Percentiles rank a stretch among this genome's conserved stretches.
Evolutionary conservation across 2,888 invertebrate genomes (phyloP).

Genomic region (Nycteola revayana): DNA sequence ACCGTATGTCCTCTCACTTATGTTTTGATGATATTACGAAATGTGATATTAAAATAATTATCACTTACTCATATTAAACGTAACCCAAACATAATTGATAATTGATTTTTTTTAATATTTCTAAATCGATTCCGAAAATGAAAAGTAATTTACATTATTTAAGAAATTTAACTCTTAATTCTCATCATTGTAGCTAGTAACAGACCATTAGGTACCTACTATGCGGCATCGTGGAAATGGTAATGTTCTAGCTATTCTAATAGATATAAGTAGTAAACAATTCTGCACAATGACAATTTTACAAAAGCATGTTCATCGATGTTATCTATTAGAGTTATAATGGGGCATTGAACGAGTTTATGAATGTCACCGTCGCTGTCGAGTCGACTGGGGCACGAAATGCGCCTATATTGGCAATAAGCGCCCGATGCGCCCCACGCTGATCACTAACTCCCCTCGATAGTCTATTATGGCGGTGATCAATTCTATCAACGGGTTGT

Average conservation of each 20-base stretch:
- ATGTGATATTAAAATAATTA: too few relatives aligned
- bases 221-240: too few relatives aligned
- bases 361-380: slow-evolving; percentile 11
- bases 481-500: slow-evolving; percentile 12
- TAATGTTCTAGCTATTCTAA: too few relatives aligned
- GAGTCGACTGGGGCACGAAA: background rate
- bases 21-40: slow-evolving; percentile 15
- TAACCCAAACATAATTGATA: too few relatives aligned
- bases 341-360: slow-evolving; percentile 22
- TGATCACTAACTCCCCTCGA: slow-evolving; percentile 25
- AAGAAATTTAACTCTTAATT: too few relatives aligned
- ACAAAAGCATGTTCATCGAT: slow-evolving; percentile 3
- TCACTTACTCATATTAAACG: too few relatives aligned
- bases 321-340: slow-evolving; percentile 15
- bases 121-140: too few relatives aligned
- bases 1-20: slow-evolving; percentile 37
- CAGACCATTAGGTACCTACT: too few relatives aligned
- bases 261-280: background rate
- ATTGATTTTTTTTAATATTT: too few relatives aligned
- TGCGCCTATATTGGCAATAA: slow-evolving; percentile 31
- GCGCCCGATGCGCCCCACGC: slow-evolving; percentile 28
- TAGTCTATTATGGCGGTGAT: slow-evolving; percentile 21
- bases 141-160: too few relatives aligned
- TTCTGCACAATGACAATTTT: background rate
- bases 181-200: too few relatives aligned